A percentile compares a stretch with the other conserved stretches of the same genome.
Evolutionary conservation across 2,113 vertebrate genomes (phyloP).

Genomic region (Mormoops blainvillei): DNA sequence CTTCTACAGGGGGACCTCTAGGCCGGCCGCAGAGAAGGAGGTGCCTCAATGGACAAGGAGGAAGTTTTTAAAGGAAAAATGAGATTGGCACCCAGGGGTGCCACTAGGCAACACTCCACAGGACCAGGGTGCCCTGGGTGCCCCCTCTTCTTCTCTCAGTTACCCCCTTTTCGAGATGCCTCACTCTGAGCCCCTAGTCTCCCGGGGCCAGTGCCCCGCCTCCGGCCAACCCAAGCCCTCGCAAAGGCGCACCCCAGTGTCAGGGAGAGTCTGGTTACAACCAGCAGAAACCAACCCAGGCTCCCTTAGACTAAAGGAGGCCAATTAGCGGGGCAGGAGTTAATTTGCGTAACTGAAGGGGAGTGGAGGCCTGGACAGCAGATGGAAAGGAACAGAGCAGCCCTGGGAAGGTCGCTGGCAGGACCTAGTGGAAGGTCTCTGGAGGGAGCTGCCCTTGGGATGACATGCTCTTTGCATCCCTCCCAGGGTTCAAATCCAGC

Average conservation of each 20-base stretch:
- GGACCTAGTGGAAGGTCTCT: not conserved
- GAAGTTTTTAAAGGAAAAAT: not conserved
- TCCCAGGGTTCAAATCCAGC: not conserved
- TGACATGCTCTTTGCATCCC: not conserved
- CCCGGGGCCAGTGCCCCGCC: not conserved
- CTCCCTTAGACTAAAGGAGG: not conserved
- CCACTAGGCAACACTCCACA: not conserved
- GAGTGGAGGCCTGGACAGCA: not conserved
- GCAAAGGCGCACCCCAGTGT: rapidly evolving
- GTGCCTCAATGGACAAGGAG: not conserved
- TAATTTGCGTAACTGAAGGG: not conserved
- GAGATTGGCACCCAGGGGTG: not conserved
- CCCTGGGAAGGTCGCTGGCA: not conserved
- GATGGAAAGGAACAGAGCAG: not conserved
- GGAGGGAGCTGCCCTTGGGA: not conserved
- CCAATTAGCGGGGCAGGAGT: not conserved
- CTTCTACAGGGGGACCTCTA: not conserved
- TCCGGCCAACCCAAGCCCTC: not conserved
- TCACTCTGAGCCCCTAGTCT: not conserved
- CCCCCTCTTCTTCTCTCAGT: not conserved
- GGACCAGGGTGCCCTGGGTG: not conserved
- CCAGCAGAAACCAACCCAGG: not conserved
- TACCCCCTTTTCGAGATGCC: not conserved
- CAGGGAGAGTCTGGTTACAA: not conserved
- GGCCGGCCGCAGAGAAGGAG: not conserved